Evolutionary conservation across 2,888 invertebrate genomes (phyloP).

Genomic region (Ceramica pisi): DNA sequence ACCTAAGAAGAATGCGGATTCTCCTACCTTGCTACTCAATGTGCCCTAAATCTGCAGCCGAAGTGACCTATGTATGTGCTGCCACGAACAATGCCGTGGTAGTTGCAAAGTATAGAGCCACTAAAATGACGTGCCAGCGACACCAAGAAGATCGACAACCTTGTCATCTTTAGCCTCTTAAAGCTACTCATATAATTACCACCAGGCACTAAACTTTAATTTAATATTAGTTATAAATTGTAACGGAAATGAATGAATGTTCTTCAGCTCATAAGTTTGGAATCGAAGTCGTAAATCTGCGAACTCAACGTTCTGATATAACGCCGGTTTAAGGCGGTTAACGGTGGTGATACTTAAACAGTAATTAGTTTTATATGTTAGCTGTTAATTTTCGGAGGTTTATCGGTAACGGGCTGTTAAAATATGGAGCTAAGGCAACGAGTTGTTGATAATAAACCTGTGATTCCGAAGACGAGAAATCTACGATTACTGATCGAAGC

Average conservation of each 20-base stretch:
- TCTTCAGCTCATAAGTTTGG: slow-evolving; percentile 26
- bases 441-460: neutral
- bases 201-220: slow-evolving; percentile 10
- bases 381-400: slow-evolving; percentile 40
- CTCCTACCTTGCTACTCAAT: neutral
- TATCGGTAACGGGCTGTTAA: slow-evolving; percentile 30
- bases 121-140: neutral
- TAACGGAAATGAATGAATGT: slow-evolving; percentile 46
- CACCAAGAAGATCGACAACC: neutral
- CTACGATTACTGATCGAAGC: too few relatives aligned
- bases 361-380: slow-evolving; percentile 55
- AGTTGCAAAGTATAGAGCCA: neutral
- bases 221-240: slow-evolving; percentile 12
- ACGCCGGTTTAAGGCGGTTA: slow-evolving; percentile 46
- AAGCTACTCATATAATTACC: slow-evolving; percentile 22
- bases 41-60: neutral
- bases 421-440: slow-evolving; percentile 7
- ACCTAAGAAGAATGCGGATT: too few relatives aligned
- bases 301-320: slow-evolving; percentile 67
- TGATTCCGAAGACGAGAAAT: neutral
- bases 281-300: slow-evolving; percentile 69
- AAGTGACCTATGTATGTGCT: neutral
- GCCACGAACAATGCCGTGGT: neutral
- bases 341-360: slow-evolving; percentile 32
- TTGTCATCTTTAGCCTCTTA: neutral